These are phyloP conservation scores for Eumaeus atala DNA, from an alignment of 1,140 invertebrate genomes.

Conservation along the genomic window DNA sequence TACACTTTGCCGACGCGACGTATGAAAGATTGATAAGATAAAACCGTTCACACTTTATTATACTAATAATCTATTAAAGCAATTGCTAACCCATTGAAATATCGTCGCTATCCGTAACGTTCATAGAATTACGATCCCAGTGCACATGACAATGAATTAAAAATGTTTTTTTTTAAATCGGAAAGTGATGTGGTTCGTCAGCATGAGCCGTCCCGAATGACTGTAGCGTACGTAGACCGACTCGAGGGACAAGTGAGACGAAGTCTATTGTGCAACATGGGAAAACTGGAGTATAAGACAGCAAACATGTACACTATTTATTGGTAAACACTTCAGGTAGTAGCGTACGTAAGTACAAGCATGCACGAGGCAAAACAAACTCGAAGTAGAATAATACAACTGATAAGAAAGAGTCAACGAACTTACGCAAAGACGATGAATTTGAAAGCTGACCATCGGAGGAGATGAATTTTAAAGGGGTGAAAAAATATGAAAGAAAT, in stretches of 20 bases:
- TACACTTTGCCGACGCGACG: conserved; percentile 16
- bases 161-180: conserved; percentile 14
- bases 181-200: conserved; percentile 31
- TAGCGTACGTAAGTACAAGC: not conserved
- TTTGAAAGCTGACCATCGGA: too few relatives aligned
- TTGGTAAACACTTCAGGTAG: conserved; percentile 27
- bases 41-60: conserved; percentile 21
- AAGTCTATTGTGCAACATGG: conserved; percentile 62
- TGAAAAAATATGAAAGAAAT: too few relatives aligned
- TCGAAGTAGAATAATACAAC: not conserved
- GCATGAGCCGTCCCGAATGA: conserved; percentile 43
- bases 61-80: conserved; percentile 12
- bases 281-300: conserved; percentile 60
- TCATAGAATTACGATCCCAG: conserved; percentile 36
- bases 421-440: not conserved
- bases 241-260: conserved; percentile 47
- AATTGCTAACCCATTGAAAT: conserved; percentile 46
- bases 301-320: conserved; percentile 35
- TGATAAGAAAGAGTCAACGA: conserved; percentile 1
- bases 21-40: conserved; percentile 52
- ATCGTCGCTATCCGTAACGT: conserved; percentile 38
- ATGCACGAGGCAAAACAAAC: not conserved
- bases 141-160: conserved; percentile 7
- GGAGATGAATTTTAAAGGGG: too few relatives aligned
- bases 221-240: conserved; percentile 41